phyloP scores from a whole-genome alignment of 2,888 invertebrate species.

The Microctonus brassicae region DNA sequence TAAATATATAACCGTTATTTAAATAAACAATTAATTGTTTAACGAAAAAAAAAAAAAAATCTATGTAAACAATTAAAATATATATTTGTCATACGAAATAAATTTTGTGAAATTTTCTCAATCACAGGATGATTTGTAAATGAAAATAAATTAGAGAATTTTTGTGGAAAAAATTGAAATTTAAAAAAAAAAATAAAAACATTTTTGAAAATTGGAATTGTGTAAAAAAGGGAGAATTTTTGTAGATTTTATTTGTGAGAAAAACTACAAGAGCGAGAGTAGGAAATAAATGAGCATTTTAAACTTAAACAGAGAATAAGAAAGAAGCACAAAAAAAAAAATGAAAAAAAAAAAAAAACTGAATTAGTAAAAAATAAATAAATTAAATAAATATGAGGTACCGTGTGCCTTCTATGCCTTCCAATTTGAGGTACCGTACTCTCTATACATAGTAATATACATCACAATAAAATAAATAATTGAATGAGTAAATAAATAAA shows the following conservation, averaged over 20 bases:
- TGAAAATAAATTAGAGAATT: not conserved
- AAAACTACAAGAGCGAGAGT: not conserved
- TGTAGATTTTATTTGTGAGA: conserved; percentile 4
- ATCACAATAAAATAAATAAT: not conserved
- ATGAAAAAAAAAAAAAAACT: conserved; percentile 37
- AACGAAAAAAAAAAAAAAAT: not conserved
- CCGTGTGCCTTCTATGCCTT: conserved; percentile 64
- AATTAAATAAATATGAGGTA: conserved; percentile 51
- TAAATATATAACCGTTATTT: conserved; percentile 21
- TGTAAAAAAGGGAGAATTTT: conserved; percentile 12
- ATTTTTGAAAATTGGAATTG: conserved; percentile 13
- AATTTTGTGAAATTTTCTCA: not conserved
- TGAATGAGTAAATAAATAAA: not conserved
- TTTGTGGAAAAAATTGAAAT: not conserved
- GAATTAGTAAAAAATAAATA: conserved; percentile 10
- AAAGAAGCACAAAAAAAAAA: not conserved
- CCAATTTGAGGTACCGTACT: conserved; percentile 40
- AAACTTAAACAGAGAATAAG: not conserved
- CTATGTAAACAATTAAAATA: not conserved
- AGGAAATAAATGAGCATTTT: conserved; percentile 10
- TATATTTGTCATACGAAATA: not conserved
- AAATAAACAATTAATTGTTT: conserved; percentile 3
- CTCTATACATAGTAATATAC: not conserved
- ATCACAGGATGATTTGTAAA: not conserved
- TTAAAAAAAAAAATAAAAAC: conserved; percentile 2